A percentile compares a stretch with the other conserved stretches of the same genome.
Evolutionary conservation across 2,113 vertebrate genomes (phyloP).

Genomic region (Paradoxurus hermaphroditus): DNA sequence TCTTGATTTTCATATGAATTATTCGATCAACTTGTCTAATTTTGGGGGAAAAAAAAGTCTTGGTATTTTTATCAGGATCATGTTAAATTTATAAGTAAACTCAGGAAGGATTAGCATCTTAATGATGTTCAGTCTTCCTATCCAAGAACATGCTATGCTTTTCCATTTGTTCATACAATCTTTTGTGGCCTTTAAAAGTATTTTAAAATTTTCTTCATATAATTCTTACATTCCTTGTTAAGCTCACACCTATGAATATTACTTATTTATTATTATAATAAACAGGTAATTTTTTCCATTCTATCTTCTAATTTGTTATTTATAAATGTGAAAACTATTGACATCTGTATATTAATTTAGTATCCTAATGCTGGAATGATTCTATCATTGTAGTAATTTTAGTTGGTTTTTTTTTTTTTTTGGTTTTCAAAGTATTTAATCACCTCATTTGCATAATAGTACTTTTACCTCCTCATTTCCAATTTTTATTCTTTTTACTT

Average conservation of each 20-base stretch:
- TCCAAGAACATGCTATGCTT: slow-evolving; percentile 58
- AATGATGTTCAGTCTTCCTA: slow-evolving; percentile 62
- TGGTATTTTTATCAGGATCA: slow-evolving; percentile 68
- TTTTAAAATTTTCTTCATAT: slow-evolving; percentile 29
- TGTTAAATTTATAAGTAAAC: slow-evolving; percentile 74
- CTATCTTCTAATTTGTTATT: background rate
- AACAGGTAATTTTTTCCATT: background rate
- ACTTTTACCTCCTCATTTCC: background rate
- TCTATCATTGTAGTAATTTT: background rate
- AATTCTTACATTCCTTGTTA: slow-evolving; percentile 21
- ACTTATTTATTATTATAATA: background rate
- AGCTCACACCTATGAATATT: background rate
- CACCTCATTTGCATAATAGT: slow-evolving; percentile 5
- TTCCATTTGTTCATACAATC: slow-evolving; percentile 52
- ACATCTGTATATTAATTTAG: slow-evolving; percentile 5
- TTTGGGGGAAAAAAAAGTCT: background rate
- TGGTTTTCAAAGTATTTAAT: slow-evolving; percentile 22
- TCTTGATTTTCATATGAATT: slow-evolving; percentile 67
- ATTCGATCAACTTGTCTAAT: slow-evolving; percentile 60
- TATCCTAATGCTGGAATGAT: background rate
- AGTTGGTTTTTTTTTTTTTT: slow-evolving; percentile 37
- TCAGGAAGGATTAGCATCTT: slow-evolving; percentile 66
- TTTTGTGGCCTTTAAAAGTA: slow-evolving; percentile 56
- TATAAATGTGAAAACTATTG: background rate
- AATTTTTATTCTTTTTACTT: background rate